Percentiles rank a stretch among this genome's conserved stretches.
phyloP scores from a whole-genome alignment of 35 echinoderm and acorn worm species.

The Patiria miniata region DNA sequence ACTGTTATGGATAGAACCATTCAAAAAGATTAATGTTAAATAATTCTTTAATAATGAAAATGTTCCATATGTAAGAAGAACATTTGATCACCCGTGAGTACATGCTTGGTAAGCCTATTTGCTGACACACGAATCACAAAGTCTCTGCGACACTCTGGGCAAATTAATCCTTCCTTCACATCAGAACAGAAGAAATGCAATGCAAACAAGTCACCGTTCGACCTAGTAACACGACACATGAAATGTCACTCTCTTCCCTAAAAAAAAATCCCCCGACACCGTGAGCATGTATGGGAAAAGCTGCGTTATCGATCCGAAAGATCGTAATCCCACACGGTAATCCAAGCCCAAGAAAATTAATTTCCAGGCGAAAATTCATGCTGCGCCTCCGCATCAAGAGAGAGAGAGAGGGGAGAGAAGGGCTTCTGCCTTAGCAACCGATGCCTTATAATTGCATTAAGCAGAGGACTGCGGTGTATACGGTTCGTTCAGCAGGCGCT shows the following conservation, averaged over 20 bases:
- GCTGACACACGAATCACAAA: not conserved
- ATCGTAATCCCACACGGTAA: constrained; percentile 24
- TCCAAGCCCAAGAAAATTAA: constrained; percentile 11
- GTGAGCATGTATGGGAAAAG: not conserved
- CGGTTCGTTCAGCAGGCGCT: too few species aligned
- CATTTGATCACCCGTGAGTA: too few species aligned
- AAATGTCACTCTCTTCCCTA: not conserved
- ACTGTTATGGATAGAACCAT: too few species aligned
- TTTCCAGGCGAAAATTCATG: constrained; percentile 19
- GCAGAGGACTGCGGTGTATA: not conserved
- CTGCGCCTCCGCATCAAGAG: not conserved
- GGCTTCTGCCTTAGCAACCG: constrained; percentile 4
- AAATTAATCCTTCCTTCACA: not conserved
- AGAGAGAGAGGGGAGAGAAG: too few species aligned
- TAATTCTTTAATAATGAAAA: too few species aligned
- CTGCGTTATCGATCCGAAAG: constrained; percentile 1
- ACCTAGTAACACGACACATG: not conserved
- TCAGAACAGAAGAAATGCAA: not conserved
- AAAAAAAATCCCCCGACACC: not conserved
- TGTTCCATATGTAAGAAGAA: too few species aligned
- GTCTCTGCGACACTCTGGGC: not conserved
- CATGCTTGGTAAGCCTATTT: too few species aligned
- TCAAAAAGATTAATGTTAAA: too few species aligned
- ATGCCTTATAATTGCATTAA: constrained; percentile 20
- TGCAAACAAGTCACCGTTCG: constrained; percentile 11